These are phyloP conservation scores for Anthopleura xanthogrammica DNA, from an alignment of 92 coral and sea anemone genomes.

Conservation along the genomic window DNA sequence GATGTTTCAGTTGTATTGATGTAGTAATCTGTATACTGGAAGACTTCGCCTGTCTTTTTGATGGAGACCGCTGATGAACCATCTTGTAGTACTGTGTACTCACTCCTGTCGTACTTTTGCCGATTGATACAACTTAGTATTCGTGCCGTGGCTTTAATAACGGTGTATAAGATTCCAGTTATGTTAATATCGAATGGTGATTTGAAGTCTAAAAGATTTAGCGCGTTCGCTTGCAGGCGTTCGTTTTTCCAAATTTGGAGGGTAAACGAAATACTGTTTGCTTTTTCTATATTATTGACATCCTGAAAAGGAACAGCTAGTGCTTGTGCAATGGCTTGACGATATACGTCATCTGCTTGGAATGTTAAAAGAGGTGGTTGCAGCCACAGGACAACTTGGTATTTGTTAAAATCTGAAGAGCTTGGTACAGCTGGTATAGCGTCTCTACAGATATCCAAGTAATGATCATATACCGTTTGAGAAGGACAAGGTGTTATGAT, in stretches of 20 bases:
- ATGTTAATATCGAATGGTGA: slow-evolving; percentile 22
- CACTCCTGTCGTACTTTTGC: slow-evolving; percentile 8
- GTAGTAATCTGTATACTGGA: slow-evolving; percentile 14
- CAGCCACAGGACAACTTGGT: neutral
- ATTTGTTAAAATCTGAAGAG: slow-evolving; percentile 17
- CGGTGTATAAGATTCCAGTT: neutral
- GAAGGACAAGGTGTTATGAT: neutral
- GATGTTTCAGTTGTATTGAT: neutral
- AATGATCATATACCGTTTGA: slow-evolving; percentile 7
- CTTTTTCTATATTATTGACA: too few relatives aligned
- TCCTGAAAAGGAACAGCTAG: too few relatives aligned
- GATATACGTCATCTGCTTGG: too few relatives aligned
- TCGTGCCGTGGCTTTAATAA: slow-evolving; percentile 33
- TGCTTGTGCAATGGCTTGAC: too few relatives aligned
- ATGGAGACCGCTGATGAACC: slow-evolving; percentile 19
- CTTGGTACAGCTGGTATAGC: slow-evolving; percentile 10
- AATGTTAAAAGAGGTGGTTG: too few relatives aligned
- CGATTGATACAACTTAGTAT: slow-evolving; percentile 22
- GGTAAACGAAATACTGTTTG: too few relatives aligned
- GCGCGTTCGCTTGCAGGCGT: neutral
- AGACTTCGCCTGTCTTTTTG: slow-evolving; percentile 15
- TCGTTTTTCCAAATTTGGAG: too few relatives aligned
- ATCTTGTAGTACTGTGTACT: slow-evolving; percentile 20
- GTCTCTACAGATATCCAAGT: slow-evolving; percentile 37
- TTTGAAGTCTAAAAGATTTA: slow-evolving; percentile 3